A percentile compares a stretch with the other conserved stretches of the same genome.
Conservation (phyloP, 2,113 vertebrate genomes). For the Etia nguti region DNA sequence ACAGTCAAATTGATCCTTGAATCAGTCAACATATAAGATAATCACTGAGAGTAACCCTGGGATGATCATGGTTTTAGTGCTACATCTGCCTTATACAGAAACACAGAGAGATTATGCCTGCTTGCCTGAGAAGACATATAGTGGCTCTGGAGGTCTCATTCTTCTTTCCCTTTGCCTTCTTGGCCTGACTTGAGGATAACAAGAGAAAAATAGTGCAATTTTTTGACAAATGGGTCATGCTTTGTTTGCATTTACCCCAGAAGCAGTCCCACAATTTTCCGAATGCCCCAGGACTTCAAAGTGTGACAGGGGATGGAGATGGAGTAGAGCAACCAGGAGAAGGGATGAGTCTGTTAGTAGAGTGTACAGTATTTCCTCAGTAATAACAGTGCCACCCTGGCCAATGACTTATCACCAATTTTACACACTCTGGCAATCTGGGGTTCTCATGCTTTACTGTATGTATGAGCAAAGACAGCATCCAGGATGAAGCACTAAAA, state of each 20-base stretch:
- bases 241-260: constrained; percentile 46
- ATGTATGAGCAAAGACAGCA: not conserved
- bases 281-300: not conserved
- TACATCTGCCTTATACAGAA: constrained; percentile 12
- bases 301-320: not conserved
- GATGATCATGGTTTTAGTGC: not conserved
- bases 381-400: constrained; percentile 32
- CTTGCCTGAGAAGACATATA: constrained; percentile 15
- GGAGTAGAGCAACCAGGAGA: not conserved
- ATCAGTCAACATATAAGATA: not conserved
- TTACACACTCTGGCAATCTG: constrained; percentile 28
- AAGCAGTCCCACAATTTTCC: not conserved
- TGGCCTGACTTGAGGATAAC: not conserved
- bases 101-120: not conserved
- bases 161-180: constrained; percentile 7
- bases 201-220: constrained; percentile 10
- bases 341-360: not conserved
- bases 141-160: constrained; percentile 10
- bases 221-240: constrained; percentile 47
- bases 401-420: constrained; percentile 51
- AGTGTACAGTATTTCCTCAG: constrained; percentile 11
- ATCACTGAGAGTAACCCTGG: not conserved
- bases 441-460: not conserved
- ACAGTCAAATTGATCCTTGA: not conserved
- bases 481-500: not conserved